Evolutionary conservation across 2,113 vertebrate species (phyloP).

Genomic region (Pseudois nayaur): DNA sequence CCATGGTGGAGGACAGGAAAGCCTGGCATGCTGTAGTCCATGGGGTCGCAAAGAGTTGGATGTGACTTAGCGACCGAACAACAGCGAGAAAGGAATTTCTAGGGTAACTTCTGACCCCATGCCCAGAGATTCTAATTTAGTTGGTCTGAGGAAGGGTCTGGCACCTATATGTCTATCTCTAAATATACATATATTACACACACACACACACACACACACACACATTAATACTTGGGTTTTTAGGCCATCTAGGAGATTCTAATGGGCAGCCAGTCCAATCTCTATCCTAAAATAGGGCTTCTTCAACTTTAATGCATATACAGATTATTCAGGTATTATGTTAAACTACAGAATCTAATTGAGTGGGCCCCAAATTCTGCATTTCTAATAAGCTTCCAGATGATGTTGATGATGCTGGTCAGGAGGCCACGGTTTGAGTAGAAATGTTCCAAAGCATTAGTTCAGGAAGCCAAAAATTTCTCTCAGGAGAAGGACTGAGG

Average conservation of each 20-base stretch:
- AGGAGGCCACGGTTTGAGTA: neutral
- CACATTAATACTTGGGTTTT: neutral
- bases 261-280: neutral
- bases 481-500: neutral
- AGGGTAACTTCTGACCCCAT: neutral
- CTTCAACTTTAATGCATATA: neutral
- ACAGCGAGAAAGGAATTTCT: neutral
- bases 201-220: neutral
- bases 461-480: neutral
- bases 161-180: neutral
- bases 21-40: neutral
- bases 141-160: neutral
- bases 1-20: neutral
- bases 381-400: neutral
- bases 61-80: neutral
- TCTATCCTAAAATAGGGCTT: neutral
- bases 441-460: neutral
- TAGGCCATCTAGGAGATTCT: neutral
- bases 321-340: neutral
- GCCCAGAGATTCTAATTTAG: neutral
- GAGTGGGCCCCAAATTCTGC: neutral
- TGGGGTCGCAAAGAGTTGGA: neutral
- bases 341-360: neutral
- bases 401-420: neutral
- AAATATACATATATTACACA: neutral